Evolutionary conservation across 2,888 invertebrate species (phyloP), one percentile per base, ranked within the genome.

Genomic region (Bhutanitis thaidina): DNA sequence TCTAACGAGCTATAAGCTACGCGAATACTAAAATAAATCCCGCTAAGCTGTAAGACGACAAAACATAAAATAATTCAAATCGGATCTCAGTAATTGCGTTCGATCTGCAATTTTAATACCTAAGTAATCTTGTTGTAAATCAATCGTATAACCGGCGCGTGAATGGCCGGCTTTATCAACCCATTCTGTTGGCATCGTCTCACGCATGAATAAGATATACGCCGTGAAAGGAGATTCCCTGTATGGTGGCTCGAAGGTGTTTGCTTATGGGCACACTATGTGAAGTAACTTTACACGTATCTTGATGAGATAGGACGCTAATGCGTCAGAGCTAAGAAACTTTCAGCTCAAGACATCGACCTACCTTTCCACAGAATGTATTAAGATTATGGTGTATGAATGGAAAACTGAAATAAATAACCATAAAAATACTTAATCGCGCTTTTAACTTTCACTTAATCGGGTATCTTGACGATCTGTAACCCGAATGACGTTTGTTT

Each of bases 121-220:
- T n/a, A 13, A 20, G 7, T 46, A 52, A 52, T 52, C 40, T 32
- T 14, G 37, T 38, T 40, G 46, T 46, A 46, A 52, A 52, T 52
- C 52, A 47, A 52, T 46, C 41, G 37, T 10, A 12, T 14, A 37
- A 43, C 10, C 52, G 46, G 20, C 9, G 20, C 52, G 52, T 43
- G 16, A 25, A 46, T 46, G 37, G 52, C 30, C 43, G 46, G 41
- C 62, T 35, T 60, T 57, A 57, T 30, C 53, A 52, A 54, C 53
- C 65, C 67, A 69, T 76, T 68, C 66, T 59, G 62, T 60, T 61
- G 57, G 62, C 64, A 68, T 61, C 67, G 61, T 59, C 65, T 62
- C 60, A 57, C 58, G 56, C 64, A 73, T 76, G 77, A 76, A 76
- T 76, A 75, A 74, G 59, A 62, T 63, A 75, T 64, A 61, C 51